Evolutionary conservation across 2,888 invertebrate species (phyloP).

Genomic region (Anticlea derivata): DNA sequence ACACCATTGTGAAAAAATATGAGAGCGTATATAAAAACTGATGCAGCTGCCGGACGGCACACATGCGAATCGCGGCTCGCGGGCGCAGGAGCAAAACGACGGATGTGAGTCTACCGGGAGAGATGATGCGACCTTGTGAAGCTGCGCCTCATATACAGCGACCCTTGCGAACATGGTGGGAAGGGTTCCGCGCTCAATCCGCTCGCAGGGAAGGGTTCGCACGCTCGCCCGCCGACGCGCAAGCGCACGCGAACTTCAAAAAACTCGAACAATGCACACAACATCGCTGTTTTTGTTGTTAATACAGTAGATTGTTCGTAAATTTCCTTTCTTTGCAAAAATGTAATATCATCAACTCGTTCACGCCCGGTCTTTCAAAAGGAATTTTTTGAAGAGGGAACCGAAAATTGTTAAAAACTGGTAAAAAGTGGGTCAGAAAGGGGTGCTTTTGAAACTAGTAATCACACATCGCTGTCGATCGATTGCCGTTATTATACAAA

Average conservation of each 20-base stretch:
- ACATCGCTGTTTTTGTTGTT: constrained; percentile 80
- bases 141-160: constrained; percentile 48
- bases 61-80: constrained; percentile 80
- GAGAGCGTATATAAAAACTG: constrained; percentile 81
- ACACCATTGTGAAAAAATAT: constrained; percentile 80
- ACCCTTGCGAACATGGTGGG: constrained; percentile 66
- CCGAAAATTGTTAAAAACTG: constrained; percentile 77
- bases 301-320: constrained; percentile 82
- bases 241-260: constrained; percentile 81
- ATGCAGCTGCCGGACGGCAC: constrained; percentile 80
- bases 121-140: constrained; percentile 50
- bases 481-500: constrained; percentile 81
- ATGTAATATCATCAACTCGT: constrained; percentile 84
- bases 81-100: constrained; percentile 47
- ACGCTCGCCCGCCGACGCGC: constrained; percentile 80
- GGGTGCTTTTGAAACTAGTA: constrained; percentile 82
- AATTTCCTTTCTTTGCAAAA: constrained; percentile 78
- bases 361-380: constrained; percentile 83
- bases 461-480: constrained; percentile 77
- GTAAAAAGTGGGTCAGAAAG: constrained; percentile 84
- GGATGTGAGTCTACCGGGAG: constrained; percentile 46
- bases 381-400: constrained; percentile 77
- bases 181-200: constrained; percentile 77
- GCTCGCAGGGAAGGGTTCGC: constrained; percentile 75
- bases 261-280: constrained; percentile 77